Evolutionary conservation across 2,797 vertebrate species (phyloP), one percentile per base, ranked within the genome.

Genomic region (Rhinella marina): DNA sequence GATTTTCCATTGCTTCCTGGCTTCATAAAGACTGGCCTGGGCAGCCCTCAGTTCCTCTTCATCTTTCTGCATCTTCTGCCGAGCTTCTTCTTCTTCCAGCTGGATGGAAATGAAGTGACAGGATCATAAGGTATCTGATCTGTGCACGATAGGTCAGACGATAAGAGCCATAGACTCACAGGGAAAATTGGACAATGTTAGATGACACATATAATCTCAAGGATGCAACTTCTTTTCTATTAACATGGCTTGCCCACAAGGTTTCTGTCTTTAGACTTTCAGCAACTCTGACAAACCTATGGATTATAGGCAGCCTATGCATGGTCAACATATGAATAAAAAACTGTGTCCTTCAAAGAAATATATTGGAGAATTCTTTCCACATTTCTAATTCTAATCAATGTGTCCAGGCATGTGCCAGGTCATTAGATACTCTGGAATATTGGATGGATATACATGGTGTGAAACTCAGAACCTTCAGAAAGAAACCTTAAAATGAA

Each of bases 1-100:
- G 27, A 94, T 94, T 88, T 97, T 95, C 97, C 97, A 99, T 91
- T 96, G 97, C 85, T 95, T 94, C 14, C 97, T 93, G 14, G 97
- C 98, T 91, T 98, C 97, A 0, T 94, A 93, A 4, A 99, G 95
- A 64, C 98, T 98, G 1, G 97, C 97, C 90, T 95, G 94, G 50
- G 98, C 98, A 88, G 96, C 96, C 91, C 95, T 96, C 87, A 99
- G 90, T 2, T 94, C 96, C 62, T 96, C 91, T 56, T 95, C 94
- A 1, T 97, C 96, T 81, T 93, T 95, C 94, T 94, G 96, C 96
- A 97, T 96, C 92, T 95, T 96, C 76, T 93, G 92, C 94, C 92
- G 95, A 9, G 96, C 91, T 66, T 94, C 95, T 93, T 94, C 96
- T 54, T 78, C 84, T 94, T 97, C 93, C 90, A 90, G 86, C 95